These are phyloP conservation scores for Eupithecia tripunctaria DNA, from an alignment of 2,888 invertebrate species.

Conservation along the genomic window DNA sequence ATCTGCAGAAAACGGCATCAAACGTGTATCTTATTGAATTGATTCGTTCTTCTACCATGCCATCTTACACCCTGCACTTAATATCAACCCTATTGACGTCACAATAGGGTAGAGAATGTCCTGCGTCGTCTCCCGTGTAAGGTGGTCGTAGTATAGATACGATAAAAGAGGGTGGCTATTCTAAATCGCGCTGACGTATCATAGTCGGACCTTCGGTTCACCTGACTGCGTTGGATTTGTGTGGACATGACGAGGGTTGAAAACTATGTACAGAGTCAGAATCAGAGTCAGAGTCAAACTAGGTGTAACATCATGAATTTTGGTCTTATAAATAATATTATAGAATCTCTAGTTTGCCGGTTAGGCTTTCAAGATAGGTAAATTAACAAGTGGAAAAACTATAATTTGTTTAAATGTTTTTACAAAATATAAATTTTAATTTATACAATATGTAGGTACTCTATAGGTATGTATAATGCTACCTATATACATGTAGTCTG, in stretches of 20 bases:
- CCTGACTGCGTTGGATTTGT: constrained; percentile 68
- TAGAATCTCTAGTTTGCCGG: too few relatives aligned
- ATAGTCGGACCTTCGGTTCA: constrained; percentile 73
- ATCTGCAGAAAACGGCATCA: constrained; percentile 67
- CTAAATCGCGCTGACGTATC: constrained; percentile 80
- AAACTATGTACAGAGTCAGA: background rate
- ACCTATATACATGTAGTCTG: too few relatives aligned
- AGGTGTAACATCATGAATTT: too few relatives aligned
- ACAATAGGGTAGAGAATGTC: constrained; percentile 39
- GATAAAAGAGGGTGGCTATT: constrained; percentile 79
- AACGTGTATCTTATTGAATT: constrained; percentile 76
- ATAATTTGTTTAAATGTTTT: too few relatives aligned
- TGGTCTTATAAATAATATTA: too few relatives aligned
- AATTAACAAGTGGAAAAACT: too few relatives aligned
- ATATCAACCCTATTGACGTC: constrained; percentile 28
- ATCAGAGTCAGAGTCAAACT: too few relatives aligned
- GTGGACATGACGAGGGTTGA: constrained; percentile 51
- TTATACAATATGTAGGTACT: too few relatives aligned
- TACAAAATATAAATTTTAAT: too few relatives aligned
- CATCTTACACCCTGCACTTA: constrained; percentile 52
- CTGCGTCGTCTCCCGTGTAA: constrained; percentile 3
- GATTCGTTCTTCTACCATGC: constrained; percentile 63
- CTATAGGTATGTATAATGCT: too few relatives aligned
- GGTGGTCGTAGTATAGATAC: constrained; percentile 45
- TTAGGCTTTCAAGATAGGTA: too few relatives aligned